Base-by-base conservation (phyloP, 1,140 invertebrate genomes). In the Contarinia nasturtii region DNA sequence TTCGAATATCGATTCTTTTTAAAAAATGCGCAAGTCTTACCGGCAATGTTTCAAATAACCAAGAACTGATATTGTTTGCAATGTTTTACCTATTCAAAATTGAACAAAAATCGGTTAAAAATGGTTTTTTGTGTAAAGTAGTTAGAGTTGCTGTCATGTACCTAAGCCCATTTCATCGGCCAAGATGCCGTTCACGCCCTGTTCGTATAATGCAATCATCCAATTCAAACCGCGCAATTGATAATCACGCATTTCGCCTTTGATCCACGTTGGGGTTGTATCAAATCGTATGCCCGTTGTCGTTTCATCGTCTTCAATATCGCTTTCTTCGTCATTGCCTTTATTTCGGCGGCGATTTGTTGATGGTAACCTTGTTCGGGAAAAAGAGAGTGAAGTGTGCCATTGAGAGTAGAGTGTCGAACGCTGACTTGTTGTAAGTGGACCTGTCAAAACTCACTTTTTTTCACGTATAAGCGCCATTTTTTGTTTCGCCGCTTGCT, bases 131-230 rank as follows among this genome's bases (percentile, higher is more conserved):
- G n/a, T n/a, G n/a, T n/a, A n/a, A n/a, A n/a, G n/a, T n/a, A n/a
- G n/a, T n/a, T n/a, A n/a, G n/a, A n/a, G n/a, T n/a, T n/a, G n/a
- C n/a, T n/a, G n/a, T n/a, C n/a, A n/a, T n/a, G n/a, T 83, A 15
- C 80, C 80, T 2, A 85, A 59, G 48, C 80, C 82, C 82, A 86
- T 86, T 70, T 86, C 82, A 67, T 86, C 83, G 5, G 77, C 82
- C 18, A 86, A 61, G 53, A 86, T 86, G 7, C 79, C 80, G 67
- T 83, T 85, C 2, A 85, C 52, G 17, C 76, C 72, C 58, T 81
- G 77, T 48, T 77, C 67, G 56, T 76, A 74, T 52, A 87, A 57
- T 1, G 58, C 46, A 56, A 68, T 71, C 0, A 82, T 52, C 79
- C 79, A 82, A 18, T 72, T 57, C 22, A 75, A 66, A 21, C 79